Evolutionary conservation across 2,888 invertebrate species (phyloP).

Genomic region (Pimpla rufipes): DNA sequence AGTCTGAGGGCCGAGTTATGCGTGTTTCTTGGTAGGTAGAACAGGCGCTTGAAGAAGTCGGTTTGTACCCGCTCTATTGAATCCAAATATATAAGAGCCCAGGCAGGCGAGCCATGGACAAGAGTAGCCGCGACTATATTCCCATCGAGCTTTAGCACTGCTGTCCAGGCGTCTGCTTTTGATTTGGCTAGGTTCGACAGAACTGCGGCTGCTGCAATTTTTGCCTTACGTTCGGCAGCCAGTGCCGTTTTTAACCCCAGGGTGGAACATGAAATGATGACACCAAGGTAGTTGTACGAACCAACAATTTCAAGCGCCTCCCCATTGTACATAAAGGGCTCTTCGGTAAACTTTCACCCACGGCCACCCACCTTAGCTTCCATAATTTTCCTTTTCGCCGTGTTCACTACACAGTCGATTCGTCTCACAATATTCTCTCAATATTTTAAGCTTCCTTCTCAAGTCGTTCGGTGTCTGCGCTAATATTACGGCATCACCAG

Average conservation of each 20-base stretch:
- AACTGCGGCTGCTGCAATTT: neutral
- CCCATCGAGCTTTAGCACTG: neutral
- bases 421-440: constrained; percentile 10
- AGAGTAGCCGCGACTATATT: neutral
- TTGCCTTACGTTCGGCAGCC: neutral
- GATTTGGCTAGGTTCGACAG: neutral
- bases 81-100: neutral
- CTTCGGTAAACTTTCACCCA: neutral
- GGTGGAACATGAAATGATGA: neutral
- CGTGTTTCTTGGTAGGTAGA: neutral
- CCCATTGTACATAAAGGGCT: neutral
- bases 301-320: neutral
- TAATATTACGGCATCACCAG: constrained; percentile 35
- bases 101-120: neutral
- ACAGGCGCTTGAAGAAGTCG: constrained; percentile 1
- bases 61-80: neutral
- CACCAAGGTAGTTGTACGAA: neutral
- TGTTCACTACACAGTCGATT: constrained; percentile 25
- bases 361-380: neutral
- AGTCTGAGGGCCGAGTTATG: neutral
- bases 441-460: constrained; percentile 13
- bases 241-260: neutral
- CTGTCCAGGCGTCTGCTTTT: constrained; percentile 6
- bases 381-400: constrained; percentile 19
- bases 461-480: constrained; percentile 7